Conservation (phyloP, 2,113 vertebrate genomes). For the Thermophis baileyi region DNA sequence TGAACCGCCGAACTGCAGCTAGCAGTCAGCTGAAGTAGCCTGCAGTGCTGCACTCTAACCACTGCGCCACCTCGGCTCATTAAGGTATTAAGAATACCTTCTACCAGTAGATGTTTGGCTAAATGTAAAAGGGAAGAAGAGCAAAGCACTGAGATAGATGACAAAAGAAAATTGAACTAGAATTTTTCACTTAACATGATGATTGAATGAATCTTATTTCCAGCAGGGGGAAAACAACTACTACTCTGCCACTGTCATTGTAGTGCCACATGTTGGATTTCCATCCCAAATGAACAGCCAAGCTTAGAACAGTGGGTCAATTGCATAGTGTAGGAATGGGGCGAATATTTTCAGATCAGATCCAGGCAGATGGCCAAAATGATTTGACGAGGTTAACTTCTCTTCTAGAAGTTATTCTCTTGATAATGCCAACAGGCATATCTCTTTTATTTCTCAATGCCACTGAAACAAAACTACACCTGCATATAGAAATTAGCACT, state of each 20-base stretch:
- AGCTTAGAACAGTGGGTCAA: not conserved
- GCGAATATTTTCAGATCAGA: not conserved
- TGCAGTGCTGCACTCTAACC: too few relatives aligned
- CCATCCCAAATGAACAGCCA: not conserved
- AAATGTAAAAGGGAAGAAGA: constrained; percentile 9
- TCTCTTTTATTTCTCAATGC: not conserved
- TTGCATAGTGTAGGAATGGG: not conserved
- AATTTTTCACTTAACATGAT: not conserved
- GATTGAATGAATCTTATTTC: not conserved
- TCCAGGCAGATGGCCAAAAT: not conserved
- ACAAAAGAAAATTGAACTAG: not conserved
- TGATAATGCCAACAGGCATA: not conserved
- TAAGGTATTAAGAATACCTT: not conserved
- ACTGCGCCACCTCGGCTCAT: too few relatives aligned
- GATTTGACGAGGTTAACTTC: not conserved
- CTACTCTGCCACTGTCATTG: not conserved
- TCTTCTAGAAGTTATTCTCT: not conserved
- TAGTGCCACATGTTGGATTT: not conserved
- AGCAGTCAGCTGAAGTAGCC: too few relatives aligned
- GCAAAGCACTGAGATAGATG: not conserved
- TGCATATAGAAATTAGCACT: not conserved
- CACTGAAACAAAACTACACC: not conserved
- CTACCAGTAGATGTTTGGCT: not conserved
- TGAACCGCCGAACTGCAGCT: too few relatives aligned
- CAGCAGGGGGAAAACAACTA: not conserved